These are phyloP conservation scores for Drosophila jambulina DNA, from an alignment of 1,140 invertebrate genomes.

Conservation along the genomic window DNA sequence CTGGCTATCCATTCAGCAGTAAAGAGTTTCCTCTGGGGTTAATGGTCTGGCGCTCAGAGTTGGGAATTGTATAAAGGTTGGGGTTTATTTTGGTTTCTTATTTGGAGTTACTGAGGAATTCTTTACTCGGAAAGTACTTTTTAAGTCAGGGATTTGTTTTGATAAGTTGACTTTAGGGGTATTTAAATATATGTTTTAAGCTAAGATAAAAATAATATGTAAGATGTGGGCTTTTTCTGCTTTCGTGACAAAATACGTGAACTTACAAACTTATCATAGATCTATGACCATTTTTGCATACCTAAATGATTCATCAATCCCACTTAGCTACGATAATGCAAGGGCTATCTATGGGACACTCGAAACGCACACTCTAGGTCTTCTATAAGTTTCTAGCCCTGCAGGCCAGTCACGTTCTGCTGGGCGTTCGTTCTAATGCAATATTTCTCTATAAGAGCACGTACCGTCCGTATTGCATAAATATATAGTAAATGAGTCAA, in stretches of 20 bases:
- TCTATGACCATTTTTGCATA: no score
- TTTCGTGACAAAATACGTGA: neutral
- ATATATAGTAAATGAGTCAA: conserved; percentile 46
- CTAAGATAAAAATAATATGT: neutral
- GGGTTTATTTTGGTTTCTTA: conserved; percentile 4
- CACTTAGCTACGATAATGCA: no score
- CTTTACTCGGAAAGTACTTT: neutral
- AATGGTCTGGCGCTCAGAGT: conserved; percentile 34
- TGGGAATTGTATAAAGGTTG: conserved; percentile 2
- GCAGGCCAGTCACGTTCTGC: conserved; percentile 43
- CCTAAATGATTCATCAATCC: neutral
- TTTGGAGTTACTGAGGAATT: neutral
- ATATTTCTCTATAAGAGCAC: conserved; percentile 61
- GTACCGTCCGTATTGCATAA: conserved; percentile 64
- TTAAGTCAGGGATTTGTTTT: neutral
- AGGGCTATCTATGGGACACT: conserved; percentile 1
- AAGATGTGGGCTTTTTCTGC: no score
- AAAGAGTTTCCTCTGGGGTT: conserved; percentile 23
- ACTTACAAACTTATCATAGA: neutral
- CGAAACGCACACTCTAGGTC: neutral
- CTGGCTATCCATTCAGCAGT: conserved; percentile 32
- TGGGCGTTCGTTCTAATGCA: conserved; percentile 65
- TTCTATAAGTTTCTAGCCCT: neutral
- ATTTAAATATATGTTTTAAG: neutral
- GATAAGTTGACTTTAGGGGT: neutral